Evolutionary conservation across 2,113 vertebrate genomes (phyloP), one percentile per base, ranked within the genome.

Genomic region (Hassar affinis): DNA sequence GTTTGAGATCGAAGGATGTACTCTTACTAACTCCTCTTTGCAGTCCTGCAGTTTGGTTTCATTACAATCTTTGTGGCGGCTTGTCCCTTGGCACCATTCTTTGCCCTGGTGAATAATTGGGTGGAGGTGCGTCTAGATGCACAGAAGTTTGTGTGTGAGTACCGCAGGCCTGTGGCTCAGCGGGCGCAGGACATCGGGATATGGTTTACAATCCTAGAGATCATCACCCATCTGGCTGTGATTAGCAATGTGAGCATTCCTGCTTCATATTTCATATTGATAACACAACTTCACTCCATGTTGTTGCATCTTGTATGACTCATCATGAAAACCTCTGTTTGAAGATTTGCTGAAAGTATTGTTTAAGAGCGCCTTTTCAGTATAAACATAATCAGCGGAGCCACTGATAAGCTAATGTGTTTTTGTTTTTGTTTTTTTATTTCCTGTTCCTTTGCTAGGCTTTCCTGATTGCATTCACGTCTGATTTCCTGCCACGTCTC

Each of bases 31-130:
- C 33, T 30, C 6, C 35, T 79, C 22, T 85, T 79, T 62, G 22
- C 89, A 93, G 93, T 93, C 59, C 92, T 95, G 33, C 94, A 95
- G 91, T 95, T 94, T 85, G 94, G 94, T 1, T 95, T 96, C 90
- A 94, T 95, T 84, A 94, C 94, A 76, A 94, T 95, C 83, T 96
- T 95, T 17, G 93, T 94, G 85, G 94, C 91, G 0, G 94, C 94
- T 1, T 95, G 95, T 87, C 95, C 93, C 0, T 90, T 93, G 79
- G 93, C 93, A 0, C 94, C 94, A 0, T 88, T 94, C 51, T 94
- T 95, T 3, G 93, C 94, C 0, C 89, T 95, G 72, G 91, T 95
- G 57, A 95, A 93, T 85, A 94, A 94, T 91, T 94, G 94, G 94
- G 91, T 93, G 47, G 94, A 96, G 85, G 92, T 94, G 27, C 90